Evolutionary conservation across 2,113 vertebrate genomes (phyloP).

Genomic region (Hippocampus zosterae): DNA sequence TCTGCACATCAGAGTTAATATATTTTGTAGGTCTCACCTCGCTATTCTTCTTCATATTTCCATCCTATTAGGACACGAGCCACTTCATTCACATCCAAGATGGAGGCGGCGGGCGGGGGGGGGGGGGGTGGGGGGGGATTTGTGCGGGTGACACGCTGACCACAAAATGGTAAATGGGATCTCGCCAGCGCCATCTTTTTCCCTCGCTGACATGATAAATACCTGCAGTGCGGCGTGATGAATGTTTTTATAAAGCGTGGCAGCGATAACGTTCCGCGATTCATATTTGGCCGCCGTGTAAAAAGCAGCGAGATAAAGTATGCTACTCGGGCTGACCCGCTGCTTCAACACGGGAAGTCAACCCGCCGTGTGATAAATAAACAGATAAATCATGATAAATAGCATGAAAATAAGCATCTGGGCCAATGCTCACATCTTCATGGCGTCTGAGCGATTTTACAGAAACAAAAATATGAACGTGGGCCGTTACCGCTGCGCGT

Average conservation of each 20-base stretch:
- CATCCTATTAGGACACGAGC: slow-evolving; percentile 60
- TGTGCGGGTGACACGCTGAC: slow-evolving; percentile 55
- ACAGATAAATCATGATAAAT: slow-evolving; percentile 4
- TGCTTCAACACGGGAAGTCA: slow-evolving; percentile 4
- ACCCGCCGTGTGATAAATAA: not conserved
- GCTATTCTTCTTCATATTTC: slow-evolving; percentile 64
- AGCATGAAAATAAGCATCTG: not conserved
- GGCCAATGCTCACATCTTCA: not conserved
- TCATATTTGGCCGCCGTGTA: slow-evolving; percentile 95
- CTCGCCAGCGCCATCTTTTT: slow-evolving; percentile 78
- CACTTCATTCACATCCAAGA: slow-evolving; percentile 54
- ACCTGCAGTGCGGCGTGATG: slow-evolving; percentile 90
- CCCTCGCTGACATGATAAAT: slow-evolving; percentile 86
- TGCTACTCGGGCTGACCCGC: slow-evolving; percentile 1
- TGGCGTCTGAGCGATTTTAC: not conserved
- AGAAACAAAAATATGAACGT: not conserved
- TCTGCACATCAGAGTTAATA: slow-evolving; percentile 68
- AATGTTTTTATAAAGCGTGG: slow-evolving; percentile 92
- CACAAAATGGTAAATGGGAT: slow-evolving; percentile 80
- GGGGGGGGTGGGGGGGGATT: too few species aligned
- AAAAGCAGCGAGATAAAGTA: slow-evolving; percentile 89
- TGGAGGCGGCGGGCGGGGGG: too few species aligned
- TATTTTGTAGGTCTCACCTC: slow-evolving; percentile 61
- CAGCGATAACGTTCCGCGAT: slow-evolving; percentile 95
- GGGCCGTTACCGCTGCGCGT: not conserved